Base-by-base conservation (phyloP, 2,113 vertebrate species). In the Cephalopterus ornatus region DNA sequence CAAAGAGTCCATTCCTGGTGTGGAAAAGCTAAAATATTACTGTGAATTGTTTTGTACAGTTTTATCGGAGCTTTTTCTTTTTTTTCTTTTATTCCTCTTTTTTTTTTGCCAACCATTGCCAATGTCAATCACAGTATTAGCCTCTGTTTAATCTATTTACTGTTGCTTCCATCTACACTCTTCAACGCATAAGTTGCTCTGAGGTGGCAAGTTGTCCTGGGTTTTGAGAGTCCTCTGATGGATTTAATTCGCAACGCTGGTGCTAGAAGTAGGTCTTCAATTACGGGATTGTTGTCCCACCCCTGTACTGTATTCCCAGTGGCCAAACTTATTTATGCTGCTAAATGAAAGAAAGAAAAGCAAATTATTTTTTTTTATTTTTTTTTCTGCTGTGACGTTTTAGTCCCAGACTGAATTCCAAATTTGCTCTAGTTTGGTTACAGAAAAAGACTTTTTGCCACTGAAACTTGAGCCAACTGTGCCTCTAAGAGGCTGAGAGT, bases 251-350 rank as follows among this genome's bases (percentile, higher is more conserved):
- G 98, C 97, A 97, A 98, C 96, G 98, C 98, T 98, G 98, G 98
- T 98, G 99, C 98, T 99, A 98, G 97, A 98, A 98, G 98, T 98
- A 98, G 98, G 98, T 98, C 98, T 98, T 98, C 97, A 98, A 95
- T 96, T 97, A 97, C 8, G 98, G 98, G 98, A 98, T 98, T 96
- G 98, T 98, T 97, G 97, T 98, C 98, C 98, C 98, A 92, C 93
- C 98, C 99, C 99, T 99, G 98, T 98, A 98, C 98, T 99, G 98
- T 99, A 98, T 98, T 98, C 98, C 99, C 98, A 99, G 99, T 99
- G 99, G 99, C 99, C 99, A 99, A 99, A 99, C 99, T 99, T 99
- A 99, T 99, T 99, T 99, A 99, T 99, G 99, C 99, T 99, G 99
- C 99, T 99, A 99, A 99, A 98, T 98, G 96, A 98, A 98, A 98